Percentiles rank a stretch among this genome's conserved stretches.
These are phyloP conservation scores for Sepioteuthis lessoniana DNA, from an alignment of 2,888 invertebrate genomes.

Conservation along the genomic window DNA sequence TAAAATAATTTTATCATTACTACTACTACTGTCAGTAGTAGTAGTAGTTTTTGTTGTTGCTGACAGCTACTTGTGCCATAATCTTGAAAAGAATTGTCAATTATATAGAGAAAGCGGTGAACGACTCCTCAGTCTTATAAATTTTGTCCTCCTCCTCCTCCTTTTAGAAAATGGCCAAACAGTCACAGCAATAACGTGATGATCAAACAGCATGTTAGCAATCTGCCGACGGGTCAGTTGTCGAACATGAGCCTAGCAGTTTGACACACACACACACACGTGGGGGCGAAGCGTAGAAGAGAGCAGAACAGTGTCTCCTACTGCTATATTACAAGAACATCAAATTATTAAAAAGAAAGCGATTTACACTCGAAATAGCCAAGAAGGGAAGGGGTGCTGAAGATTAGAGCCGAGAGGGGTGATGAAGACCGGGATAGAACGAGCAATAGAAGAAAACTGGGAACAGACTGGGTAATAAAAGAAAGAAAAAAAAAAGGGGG, in stretches of 20 bases:
- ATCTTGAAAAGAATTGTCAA: slow-evolving; percentile 10
- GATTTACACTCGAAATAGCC: not conserved
- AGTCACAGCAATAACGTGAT: slow-evolving; percentile 20
- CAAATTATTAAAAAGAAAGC: not conserved
- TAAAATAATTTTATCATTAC: not conserved
- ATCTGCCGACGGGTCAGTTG: slow-evolving; percentile 33
- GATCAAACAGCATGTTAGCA: slow-evolving; percentile 21
- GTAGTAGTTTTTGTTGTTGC: not conserved
- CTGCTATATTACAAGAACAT: slow-evolving; percentile 14
- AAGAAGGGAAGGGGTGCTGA: not conserved
- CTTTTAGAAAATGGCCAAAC: not conserved
- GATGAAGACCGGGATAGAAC: not conserved
- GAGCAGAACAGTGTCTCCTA: not conserved
- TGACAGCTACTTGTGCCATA: not conserved
- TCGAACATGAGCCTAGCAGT: not conserved
- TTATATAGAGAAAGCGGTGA: not conserved
- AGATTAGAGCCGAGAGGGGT: not conserved
- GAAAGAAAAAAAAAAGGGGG: not conserved
- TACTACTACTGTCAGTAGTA: not conserved
- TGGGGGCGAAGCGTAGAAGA: too few relatives aligned
- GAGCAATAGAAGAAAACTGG: not conserved
- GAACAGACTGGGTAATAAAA: not conserved
- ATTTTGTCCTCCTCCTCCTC: not conserved
- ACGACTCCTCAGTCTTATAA: not conserved
- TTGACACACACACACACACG: too few relatives aligned